Evolutionary conservation across 2,888 invertebrate species (phyloP), one percentile per base, ranked within the genome.

Genomic region (Apamea monoglypha): DNA sequence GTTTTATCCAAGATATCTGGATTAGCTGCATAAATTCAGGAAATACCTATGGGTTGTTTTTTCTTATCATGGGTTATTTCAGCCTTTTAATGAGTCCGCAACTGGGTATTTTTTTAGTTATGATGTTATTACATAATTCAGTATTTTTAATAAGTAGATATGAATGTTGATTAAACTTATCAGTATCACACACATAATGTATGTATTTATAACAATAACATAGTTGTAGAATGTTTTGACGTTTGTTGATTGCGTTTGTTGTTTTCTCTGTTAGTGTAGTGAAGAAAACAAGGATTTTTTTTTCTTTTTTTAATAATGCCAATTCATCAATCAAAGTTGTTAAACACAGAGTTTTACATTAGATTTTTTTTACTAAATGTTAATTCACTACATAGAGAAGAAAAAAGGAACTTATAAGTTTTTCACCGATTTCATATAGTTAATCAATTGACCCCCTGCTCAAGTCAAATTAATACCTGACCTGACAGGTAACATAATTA

Each of bases 1-100:
- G 50, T 82, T 50, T 79, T 76, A 88, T 88, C 80, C 71, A 76
- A 88, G 7, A 63, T 47, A 68, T 69, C 25, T 77, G 25, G 78
- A 81, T 68, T 64, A 68, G 70, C 47, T 50, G 50, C 64, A 69
- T 73, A 50, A 56, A 81, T 78, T 77, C 14, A 61, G 61, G 25
- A 67, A 75, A 76, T 53, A 64, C 25, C 12, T 25, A n/a, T 73
- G 16, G 14, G 10, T 36, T n/a, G 56, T 50, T 71, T 40, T 53
- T 53, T 50, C 66, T 59, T 84, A 44, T 76, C 29, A 36, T 50
- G 32, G 21, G 18, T 40, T 32, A 21, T 47, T 59, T 36, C 21
- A 21, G 47, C 14, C 18, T 78, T 67, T 59, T 67, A 59, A 79
- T 80, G 70, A 53, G 40, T 32, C 12, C 12, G 50, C 16, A 25